Base-by-base conservation (phyloP, 2,888 invertebrate genomes). In the Elmis aenea region DNA sequence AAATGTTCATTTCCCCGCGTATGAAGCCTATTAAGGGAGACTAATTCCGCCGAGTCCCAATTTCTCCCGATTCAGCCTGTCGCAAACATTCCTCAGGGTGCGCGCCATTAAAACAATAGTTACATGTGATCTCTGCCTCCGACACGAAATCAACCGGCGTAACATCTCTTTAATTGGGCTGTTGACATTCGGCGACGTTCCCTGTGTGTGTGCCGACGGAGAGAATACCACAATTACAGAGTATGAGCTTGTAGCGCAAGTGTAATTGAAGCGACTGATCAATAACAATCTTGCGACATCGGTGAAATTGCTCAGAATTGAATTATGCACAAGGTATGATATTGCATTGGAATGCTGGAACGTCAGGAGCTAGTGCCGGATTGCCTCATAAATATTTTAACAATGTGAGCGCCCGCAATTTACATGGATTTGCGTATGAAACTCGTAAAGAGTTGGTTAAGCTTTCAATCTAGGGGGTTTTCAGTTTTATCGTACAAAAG, bases 91-190 rank as follows among this genome's bases (percentile, higher is more conserved):
- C 44, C 34, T 41, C 34, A 16, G 36, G 27, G 41, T 31, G 25
- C 24, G 41, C 30, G 30, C 33, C 38, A 38, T 40, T 46, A 38
- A 46, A 46, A 44, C 46, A 47, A 45, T 33, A 31, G 31, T 37
- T 33, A 37, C 41, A 45, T 38, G 33, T 33, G 37, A 42, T 37
- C 42, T 33, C 33, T 29, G 14, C 22, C 28, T 35, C 41, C 33
- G 32, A 36, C 46, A 36, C 46, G 47, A 46, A 51, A 42, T 43
- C 48, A 51, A 50, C 52, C 48, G 45, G 50, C 49, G 40, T 53
- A 55, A 55, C 55, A 48, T 53, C 51, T 51, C 51, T 55, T 58
- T 59, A 59, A 59, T 59, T 58, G 57, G 53, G 50, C 50, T 58
- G 59, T 59, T 58, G 58, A 59, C 57, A 55, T 55, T 52, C 52